Percentiles rank a stretch among this genome's conserved stretches.
Conservation (phyloP, 2,113 vertebrate genomes). For the Lanius collurio region DNA sequence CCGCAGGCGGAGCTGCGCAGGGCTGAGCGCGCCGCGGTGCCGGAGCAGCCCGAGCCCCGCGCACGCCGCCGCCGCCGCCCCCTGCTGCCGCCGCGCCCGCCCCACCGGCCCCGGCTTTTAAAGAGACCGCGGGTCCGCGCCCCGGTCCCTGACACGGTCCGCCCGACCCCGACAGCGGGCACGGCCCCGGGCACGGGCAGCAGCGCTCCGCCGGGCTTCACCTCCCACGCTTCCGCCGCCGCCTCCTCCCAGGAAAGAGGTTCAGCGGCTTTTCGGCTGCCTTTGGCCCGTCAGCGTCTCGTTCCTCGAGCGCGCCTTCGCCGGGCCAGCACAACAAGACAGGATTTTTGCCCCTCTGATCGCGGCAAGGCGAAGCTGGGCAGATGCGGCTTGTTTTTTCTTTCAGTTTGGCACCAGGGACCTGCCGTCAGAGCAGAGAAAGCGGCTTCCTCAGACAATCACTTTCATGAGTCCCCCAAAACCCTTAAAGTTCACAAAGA, state of each 20-base stretch:
- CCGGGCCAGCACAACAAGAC: background rate
- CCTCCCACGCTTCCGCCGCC: background rate
- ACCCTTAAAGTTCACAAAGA: background rate
- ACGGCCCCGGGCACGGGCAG: background rate
- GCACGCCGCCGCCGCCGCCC: conserved; percentile 71
- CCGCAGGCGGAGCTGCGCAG: conserved; percentile 7
- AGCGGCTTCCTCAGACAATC: background rate
- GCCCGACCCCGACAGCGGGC: background rate
- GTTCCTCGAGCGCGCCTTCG: background rate
- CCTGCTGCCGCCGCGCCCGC: conserved; percentile 44
- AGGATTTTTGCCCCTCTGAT: background rate
- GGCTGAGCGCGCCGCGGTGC: background rate
- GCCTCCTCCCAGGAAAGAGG: background rate
- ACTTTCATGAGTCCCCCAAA: background rate
- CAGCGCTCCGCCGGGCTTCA: background rate
- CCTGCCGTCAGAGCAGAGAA: background rate
- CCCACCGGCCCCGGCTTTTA: conserved; percentile 71
- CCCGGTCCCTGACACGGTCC: background rate
- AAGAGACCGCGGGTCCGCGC: conserved; percentile 72
- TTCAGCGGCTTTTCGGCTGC: background rate
- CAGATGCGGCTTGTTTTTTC: background rate
- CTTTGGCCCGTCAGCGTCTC: background rate
- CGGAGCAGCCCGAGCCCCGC: conserved; percentile 63
- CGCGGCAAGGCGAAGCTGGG: background rate
- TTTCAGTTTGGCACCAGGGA: background rate